phyloP scores from a whole-genome alignment of 1,140 invertebrate genomes.

The Eufriesea mexicana region DNA sequence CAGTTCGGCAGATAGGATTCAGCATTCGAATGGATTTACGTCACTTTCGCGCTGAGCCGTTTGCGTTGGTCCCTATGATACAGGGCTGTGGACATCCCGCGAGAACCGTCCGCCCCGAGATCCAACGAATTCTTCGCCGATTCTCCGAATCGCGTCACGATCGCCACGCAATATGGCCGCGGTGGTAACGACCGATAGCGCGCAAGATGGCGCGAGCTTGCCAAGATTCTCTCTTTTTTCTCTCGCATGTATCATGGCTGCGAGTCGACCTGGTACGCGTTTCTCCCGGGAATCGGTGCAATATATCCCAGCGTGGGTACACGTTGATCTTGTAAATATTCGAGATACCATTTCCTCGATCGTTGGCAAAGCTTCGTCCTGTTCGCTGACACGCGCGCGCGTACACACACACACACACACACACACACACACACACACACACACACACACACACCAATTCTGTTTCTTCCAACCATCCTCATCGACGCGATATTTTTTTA shows the following conservation, averaged over 20 bases:
- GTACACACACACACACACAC: too few species aligned
- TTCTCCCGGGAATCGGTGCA: constrained; percentile 16
- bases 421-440: too few species aligned
- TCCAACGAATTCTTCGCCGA: not conserved
- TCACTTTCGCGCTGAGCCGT: constrained; percentile 41
- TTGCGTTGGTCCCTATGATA: not conserved
- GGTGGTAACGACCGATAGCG: not conserved
- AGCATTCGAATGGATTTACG: not conserved
- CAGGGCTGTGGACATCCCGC: too few species aligned
- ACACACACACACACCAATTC: too few species aligned
- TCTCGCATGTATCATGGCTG: not conserved
- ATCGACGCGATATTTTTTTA: constrained; percentile 1
- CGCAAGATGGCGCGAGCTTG: constrained; percentile 27
- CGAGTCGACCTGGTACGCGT: constrained; percentile 7
- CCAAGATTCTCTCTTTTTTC: constrained; percentile 44
- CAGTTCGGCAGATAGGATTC: not conserved
- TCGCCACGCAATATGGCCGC: not conserved
- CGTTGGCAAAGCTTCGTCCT: constrained; percentile 38
- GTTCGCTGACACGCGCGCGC: not conserved
- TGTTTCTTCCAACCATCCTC: not conserved
- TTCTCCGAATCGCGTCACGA: constrained; percentile 9
- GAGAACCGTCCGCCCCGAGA: too few species aligned
- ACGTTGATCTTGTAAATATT: constrained; percentile 44
- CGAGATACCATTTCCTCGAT: constrained; percentile 24
- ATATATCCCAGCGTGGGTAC: not conserved